phyloP scores from a whole-genome alignment of 2,797 vertebrate species.

The Karalla daura region DNA sequence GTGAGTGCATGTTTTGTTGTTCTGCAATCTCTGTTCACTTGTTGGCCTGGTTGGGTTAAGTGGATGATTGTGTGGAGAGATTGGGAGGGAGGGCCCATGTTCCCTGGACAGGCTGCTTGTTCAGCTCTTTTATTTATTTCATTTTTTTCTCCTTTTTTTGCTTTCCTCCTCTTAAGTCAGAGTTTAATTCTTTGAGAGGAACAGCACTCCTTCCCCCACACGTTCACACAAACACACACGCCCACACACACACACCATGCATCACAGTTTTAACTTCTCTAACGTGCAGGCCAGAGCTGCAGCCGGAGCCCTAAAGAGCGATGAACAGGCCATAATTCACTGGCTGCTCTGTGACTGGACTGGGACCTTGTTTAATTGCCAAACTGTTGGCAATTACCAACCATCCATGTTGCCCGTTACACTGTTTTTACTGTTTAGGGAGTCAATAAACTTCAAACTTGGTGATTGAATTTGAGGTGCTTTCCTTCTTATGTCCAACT shows the following conservation, averaged over 20 bases:
- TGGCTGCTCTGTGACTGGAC: conserved; percentile 61
- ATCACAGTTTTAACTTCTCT: conserved; percentile 8
- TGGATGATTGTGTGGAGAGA: conserved; percentile 51
- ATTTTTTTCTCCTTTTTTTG: conserved; percentile 2
- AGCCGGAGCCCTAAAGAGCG: conserved; percentile 46
- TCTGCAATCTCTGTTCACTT: conserved; percentile 31
- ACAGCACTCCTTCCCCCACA: neutral
- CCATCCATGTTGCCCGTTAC: conserved; percentile 54
- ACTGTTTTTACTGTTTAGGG: conserved; percentile 46
- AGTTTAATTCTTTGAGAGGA: conserved; percentile 43
- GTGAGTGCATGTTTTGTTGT: conserved; percentile 39
- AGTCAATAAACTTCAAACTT: conserved; percentile 57
- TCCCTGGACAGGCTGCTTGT: conserved; percentile 25
- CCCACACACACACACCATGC: conserved; percentile 23
- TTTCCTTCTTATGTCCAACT: conserved; percentile 10
- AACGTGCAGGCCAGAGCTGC: conserved; percentile 33
- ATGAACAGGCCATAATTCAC: conserved; percentile 72
- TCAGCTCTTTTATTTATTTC: conserved; percentile 22
- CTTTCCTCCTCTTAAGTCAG: conserved; percentile 8
- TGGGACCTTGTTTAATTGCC: conserved; percentile 65
- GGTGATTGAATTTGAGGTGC: conserved; percentile 40
- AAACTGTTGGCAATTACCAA: conserved; percentile 64
- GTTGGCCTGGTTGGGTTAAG: conserved; percentile 45
- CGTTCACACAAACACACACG: neutral
- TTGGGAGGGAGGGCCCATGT: conserved; percentile 21